phyloP scores from a whole-genome alignment of 2,888 invertebrate species.

The Empis stercorea region DNA sequence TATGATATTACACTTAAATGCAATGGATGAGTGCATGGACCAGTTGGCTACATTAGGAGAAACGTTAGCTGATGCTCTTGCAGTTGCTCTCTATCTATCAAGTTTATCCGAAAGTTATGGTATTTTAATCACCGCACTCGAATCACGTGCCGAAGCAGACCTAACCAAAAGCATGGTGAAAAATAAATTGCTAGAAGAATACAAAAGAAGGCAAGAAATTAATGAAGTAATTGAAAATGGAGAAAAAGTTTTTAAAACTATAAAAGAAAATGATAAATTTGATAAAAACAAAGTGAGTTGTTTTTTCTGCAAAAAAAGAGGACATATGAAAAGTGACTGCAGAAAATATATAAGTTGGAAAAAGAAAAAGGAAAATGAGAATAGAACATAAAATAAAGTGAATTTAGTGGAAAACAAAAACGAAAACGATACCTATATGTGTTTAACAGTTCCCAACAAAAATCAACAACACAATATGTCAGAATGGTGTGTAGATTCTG shows the following conservation, averaged over 20 bases:
- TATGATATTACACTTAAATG: neutral
- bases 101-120: neutral
- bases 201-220: conserved; percentile 6
- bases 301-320: conserved; percentile 9
- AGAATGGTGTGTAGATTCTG: conserved; percentile 14
- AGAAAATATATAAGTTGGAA: conserved; percentile 9
- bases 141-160: neutral
- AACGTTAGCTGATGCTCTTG: neutral
- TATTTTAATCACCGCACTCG: conserved; percentile 4
- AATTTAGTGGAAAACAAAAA: neutral
- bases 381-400: conserved; percentile 1
- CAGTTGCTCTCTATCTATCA: neutral
- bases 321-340: conserved; percentile 12
- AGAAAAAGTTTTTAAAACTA: conserved; percentile 2
- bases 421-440: neutral
- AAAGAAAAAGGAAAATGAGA: conserved; percentile 3
- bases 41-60: neutral
- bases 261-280: neutral
- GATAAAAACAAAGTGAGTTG: neutral
- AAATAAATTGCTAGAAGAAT: conserved; percentile 9
- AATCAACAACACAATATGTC: neutral
- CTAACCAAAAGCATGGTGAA: conserved; percentile 10
- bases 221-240: neutral
- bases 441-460: neutral
- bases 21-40: neutral